A percentile compares a stretch with the other conserved stretches of the same genome.
Evolutionary conservation across 2,797 vertebrate genomes (phyloP).

Genomic region (Eurystomus glaucurus): DNA sequence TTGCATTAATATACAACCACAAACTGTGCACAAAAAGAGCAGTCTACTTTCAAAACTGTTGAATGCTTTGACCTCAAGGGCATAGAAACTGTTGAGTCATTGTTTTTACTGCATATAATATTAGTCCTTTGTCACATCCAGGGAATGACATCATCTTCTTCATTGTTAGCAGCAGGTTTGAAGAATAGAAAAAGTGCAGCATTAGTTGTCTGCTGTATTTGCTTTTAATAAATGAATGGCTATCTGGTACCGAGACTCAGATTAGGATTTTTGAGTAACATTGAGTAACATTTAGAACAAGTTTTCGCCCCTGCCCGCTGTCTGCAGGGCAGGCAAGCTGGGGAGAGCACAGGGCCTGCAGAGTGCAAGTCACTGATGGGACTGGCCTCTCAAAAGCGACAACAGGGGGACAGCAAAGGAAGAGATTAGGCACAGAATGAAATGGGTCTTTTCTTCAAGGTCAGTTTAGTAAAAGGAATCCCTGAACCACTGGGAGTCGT

Average conservation of each 20-base stretch:
- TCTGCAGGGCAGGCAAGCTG: conserved; percentile 26
- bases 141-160: conserved; percentile 78
- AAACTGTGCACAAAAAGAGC: conserved; percentile 54
- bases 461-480: not conserved
- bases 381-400: not conserved
- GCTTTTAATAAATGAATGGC: conserved; percentile 46
- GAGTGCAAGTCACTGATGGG: not conserved
- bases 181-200: conserved; percentile 66
- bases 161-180: conserved; percentile 76
- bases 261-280: conserved; percentile 17
- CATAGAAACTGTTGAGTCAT: conserved; percentile 81
- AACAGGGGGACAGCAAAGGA: not conserved
- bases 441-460: conserved; percentile 36
- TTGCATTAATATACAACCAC: conserved; percentile 18
- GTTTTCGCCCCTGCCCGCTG: not conserved
- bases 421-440: not conserved
- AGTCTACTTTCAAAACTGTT: conserved; percentile 69
- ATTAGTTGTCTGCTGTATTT: conserved; percentile 52
- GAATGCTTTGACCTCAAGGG: conserved; percentile 78
- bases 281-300: not conserved
- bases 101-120: conserved; percentile 80
- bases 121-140: conserved; percentile 79
- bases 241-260: conserved; percentile 35
- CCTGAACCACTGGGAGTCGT: not conserved
- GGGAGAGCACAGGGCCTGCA: not conserved